These are phyloP conservation scores for Tuberolachnus salignus DNA, from an alignment of 2,888 invertebrate genomes.

Conservation along the genomic window DNA sequence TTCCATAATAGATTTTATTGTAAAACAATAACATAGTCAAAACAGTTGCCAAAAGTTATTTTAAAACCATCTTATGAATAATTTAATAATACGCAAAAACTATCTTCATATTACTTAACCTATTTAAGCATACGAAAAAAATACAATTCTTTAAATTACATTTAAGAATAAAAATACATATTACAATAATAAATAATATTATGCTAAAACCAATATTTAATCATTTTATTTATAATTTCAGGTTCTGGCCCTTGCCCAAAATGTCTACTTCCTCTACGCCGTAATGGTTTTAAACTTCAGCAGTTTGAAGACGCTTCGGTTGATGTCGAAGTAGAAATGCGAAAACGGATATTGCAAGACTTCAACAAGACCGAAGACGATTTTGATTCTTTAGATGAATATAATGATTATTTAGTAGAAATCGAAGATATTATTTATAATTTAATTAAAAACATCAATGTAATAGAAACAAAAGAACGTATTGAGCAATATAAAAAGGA, in stretches of 20 bases:
- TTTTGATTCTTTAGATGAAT: slow-evolving; percentile 80
- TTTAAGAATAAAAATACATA: not conserved
- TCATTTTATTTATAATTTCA: slow-evolving; percentile 61
- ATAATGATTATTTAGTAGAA: slow-evolving; percentile 96
- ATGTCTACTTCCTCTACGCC: slow-evolving; percentile 84
- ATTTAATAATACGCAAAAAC: not conserved
- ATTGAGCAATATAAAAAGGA: slow-evolving; percentile 91
- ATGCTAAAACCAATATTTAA: not conserved
- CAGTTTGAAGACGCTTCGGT: slow-evolving; percentile 95
- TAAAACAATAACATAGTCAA: too few relatives aligned
- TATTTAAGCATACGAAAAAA: not conserved
- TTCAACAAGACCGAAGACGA: slow-evolving; percentile 96
- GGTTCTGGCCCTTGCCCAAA: slow-evolving; percentile 94
- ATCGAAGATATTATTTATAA: slow-evolving; percentile 91
- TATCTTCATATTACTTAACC: not conserved
- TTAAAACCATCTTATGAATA: too few relatives aligned
- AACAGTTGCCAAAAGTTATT: too few relatives aligned
- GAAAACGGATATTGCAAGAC: slow-evolving; percentile 84
- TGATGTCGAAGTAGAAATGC: slow-evolving; percentile 96
- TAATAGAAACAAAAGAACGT: slow-evolving; percentile 83
- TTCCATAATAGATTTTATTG: too few relatives aligned
- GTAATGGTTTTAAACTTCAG: slow-evolving; percentile 91
- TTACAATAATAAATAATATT: not conserved
- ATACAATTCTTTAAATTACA: not conserved
- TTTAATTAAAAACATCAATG: slow-evolving; percentile 85